Evolutionary conservation across 2,888 invertebrate genomes (phyloP).

Genomic region (Teinopalpus imperialis): DNA sequence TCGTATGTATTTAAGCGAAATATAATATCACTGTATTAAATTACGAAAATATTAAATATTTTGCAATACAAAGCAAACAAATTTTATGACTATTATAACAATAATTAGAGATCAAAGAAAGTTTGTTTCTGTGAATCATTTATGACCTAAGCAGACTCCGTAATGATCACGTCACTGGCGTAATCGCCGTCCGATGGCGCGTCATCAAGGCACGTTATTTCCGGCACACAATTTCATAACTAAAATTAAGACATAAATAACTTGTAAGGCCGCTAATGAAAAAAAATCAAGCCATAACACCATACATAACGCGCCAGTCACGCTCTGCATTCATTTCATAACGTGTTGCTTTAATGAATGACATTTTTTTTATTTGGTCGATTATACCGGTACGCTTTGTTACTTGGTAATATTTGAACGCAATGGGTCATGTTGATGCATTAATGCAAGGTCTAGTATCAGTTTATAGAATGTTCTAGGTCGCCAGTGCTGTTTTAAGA

Average conservation of each 20-base stretch:
- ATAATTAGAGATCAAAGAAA: constrained; percentile 19
- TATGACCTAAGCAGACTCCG: constrained; percentile 33
- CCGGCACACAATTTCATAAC: constrained; percentile 59
- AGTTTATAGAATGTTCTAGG: too few relatives aligned
- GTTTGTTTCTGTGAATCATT: constrained; percentile 34
- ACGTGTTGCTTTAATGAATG: constrained; percentile 49
- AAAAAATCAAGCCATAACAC: constrained; percentile 63
- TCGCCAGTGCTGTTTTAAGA: too few relatives aligned
- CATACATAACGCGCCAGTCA: constrained; percentile 63
- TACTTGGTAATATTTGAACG: constrained; percentile 30
- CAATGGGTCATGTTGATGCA: constrained; percentile 55
- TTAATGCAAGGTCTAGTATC: constrained; percentile 42
- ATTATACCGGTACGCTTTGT: constrained; percentile 47
- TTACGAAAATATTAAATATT: too few relatives aligned
- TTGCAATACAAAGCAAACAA: too few relatives aligned
- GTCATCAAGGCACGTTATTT: constrained; percentile 54
- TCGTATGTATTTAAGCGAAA: too few relatives aligned
- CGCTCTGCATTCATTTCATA: constrained; percentile 53
- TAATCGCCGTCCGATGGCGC: constrained; percentile 31
- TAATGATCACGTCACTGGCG: constrained; percentile 51
- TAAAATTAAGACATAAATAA: constrained; percentile 78
- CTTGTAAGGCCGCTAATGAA: constrained; percentile 51
- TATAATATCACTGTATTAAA: too few relatives aligned
- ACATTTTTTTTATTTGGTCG: constrained; percentile 42
- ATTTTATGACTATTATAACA: constrained; percentile 7